phyloP scores from a whole-genome alignment of 2,797 vertebrate species.

The Cuculus canorus region DNA sequence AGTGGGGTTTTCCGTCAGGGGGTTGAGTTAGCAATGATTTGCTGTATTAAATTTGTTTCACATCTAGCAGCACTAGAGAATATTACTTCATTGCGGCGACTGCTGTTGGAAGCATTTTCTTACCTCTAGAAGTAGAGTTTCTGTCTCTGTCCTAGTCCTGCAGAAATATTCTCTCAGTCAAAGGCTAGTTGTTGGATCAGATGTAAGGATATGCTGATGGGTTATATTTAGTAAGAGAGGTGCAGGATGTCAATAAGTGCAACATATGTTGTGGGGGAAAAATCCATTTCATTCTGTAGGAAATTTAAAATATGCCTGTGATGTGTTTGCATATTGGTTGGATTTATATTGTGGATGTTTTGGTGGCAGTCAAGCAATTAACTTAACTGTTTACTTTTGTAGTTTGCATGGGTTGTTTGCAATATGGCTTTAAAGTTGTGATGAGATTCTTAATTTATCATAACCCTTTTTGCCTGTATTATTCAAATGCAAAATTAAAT shows the following conservation, averaged over 20 bases:
- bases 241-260: not conserved
- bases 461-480: not conserved
- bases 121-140: not conserved
- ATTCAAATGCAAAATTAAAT: not conserved
- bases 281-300: not conserved
- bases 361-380: not conserved
- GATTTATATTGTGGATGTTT: not conserved
- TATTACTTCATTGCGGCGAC: not conserved
- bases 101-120: not conserved
- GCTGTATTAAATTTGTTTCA: constrained; percentile 9
- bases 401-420: not conserved
- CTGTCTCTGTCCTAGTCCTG: not conserved
- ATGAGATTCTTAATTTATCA: not conserved
- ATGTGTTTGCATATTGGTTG: not conserved
- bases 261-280: not conserved
- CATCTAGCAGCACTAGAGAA: constrained; percentile 21
- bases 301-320: not conserved
- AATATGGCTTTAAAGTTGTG: not conserved
- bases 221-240: not conserved
- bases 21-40: constrained; percentile 41
- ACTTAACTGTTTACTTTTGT: not conserved
- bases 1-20: not conserved
- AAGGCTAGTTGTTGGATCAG: not conserved
- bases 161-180: not conserved
- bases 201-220: not conserved